Conservation (phyloP, 2,797 vertebrate species). For the Scolopax bukidnonensis region DNA sequence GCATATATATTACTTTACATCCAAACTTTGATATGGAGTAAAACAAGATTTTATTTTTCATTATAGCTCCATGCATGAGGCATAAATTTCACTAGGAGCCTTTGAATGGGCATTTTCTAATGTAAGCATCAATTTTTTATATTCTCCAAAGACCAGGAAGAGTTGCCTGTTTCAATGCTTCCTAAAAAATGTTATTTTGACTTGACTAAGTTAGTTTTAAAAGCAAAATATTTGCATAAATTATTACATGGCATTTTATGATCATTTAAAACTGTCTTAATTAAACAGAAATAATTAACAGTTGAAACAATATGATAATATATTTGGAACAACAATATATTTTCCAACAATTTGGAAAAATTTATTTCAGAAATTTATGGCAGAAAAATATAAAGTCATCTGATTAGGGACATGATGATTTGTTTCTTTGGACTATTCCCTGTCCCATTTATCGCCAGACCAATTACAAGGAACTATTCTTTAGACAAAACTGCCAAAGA, state of each 20-base stretch:
- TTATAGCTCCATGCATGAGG: neutral
- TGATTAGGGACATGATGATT: neutral
- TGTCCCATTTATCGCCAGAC: neutral
- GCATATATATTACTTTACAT: neutral
- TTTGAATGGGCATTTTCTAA: neutral
- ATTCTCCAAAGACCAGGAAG: fast-evolving
- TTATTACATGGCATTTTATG: neutral
- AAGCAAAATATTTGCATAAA: neutral
- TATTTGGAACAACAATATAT: neutral
- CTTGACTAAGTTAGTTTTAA: neutral
- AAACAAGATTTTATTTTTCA: neutral
- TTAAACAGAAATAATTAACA: neutral
- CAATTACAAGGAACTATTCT: neutral
- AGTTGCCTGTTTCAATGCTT: neutral
- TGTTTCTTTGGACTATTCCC: neutral
- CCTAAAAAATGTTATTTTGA: neutral
- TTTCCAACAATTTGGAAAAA: neutral
- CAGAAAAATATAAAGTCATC: fast-evolving
- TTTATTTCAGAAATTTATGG: neutral
- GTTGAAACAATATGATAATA: neutral
- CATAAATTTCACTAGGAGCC: neutral
- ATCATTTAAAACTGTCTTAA: neutral
- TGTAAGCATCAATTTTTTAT: neutral
- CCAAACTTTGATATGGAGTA: neutral
- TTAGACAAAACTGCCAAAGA: neutral